A percentile compares a stretch with the other conserved stretches of the same genome.
Evolutionary conservation across 2,797 vertebrate species (phyloP).

Genomic region (Pogoniulus pusillus): DNA sequence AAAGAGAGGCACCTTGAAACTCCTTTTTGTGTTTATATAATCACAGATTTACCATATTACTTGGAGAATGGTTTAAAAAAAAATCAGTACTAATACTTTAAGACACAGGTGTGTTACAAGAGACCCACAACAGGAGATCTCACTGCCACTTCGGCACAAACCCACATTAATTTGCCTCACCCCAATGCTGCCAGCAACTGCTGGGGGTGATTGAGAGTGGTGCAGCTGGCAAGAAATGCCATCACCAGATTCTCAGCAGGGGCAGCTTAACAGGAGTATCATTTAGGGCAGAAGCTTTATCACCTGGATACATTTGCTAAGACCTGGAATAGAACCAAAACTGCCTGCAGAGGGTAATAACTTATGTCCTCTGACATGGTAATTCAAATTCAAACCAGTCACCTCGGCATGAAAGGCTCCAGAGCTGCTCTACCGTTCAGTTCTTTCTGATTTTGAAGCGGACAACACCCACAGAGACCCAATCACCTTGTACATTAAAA

Average conservation of each 20-base stretch:
- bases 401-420: background rate
- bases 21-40: background rate
- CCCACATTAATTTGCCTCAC: accelerated
- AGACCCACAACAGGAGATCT: background rate
- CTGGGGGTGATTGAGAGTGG: background rate
- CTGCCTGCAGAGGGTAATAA: slow-evolving; percentile 29
- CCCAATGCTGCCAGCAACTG: background rate
- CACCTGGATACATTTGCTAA: slow-evolving; percentile 10
- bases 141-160: background rate
- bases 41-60: background rate
- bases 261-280: slow-evolving; percentile 4
- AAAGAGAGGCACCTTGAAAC: background rate
- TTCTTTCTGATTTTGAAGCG: background rate
- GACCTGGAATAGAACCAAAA: slow-evolving; percentile 44
- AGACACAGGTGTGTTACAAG: background rate
- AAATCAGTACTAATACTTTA: background rate
- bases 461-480: background rate
- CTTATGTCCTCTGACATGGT: background rate
- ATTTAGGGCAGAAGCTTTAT: slow-evolving; percentile 34
- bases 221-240: slow-evolving; percentile 1
- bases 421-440: background rate
- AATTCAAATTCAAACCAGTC: background rate
- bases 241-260: background rate
- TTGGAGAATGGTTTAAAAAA: background rate
- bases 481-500: background rate